A percentile compares a stretch with the other conserved stretches of the same genome.
phyloP scores from a whole-genome alignment of 2,888 invertebrate genomes.

The Agrochola lota region DNA sequence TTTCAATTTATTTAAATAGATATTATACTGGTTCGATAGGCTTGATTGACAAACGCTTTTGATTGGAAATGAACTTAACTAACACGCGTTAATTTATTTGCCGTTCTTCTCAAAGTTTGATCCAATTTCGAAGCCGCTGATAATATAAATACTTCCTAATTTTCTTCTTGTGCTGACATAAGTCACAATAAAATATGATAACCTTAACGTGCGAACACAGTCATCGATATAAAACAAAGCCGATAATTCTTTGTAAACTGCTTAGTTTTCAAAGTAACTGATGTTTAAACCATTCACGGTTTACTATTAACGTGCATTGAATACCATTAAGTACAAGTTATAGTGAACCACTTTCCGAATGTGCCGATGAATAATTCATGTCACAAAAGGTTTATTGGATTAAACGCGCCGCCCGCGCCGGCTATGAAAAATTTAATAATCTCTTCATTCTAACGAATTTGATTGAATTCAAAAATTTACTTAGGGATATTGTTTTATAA shows the following conservation, averaged over 20 bases:
- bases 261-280: constrained; percentile 35
- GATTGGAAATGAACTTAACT: constrained; percentile 1
- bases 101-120: background rate
- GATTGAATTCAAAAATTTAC: constrained; percentile 11
- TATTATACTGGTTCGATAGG: background rate
- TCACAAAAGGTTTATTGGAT: constrained; percentile 61
- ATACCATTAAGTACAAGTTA: constrained; percentile 52
- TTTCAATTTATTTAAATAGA: constrained; percentile 12
- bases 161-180: too few relatives aligned
- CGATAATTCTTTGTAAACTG: constrained; percentile 30
- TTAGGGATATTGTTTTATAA: constrained; percentile 5
- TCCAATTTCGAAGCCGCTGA: background rate
- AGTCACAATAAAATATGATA: background rate
- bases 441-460: constrained; percentile 22
- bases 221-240: constrained; percentile 40
- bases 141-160: background rate
- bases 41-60: constrained; percentile 8
- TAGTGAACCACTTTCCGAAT: constrained; percentile 59
- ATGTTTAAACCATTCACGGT: constrained; percentile 52
- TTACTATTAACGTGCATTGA: constrained; percentile 57
- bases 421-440: constrained; percentile 46
- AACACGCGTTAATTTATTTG: background rate
- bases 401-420: constrained; percentile 42
- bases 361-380: constrained; percentile 65
- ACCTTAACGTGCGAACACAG: background rate